phyloP scores from a whole-genome alignment of 2,888 invertebrate species.

The Eulithis prunata region DNA sequence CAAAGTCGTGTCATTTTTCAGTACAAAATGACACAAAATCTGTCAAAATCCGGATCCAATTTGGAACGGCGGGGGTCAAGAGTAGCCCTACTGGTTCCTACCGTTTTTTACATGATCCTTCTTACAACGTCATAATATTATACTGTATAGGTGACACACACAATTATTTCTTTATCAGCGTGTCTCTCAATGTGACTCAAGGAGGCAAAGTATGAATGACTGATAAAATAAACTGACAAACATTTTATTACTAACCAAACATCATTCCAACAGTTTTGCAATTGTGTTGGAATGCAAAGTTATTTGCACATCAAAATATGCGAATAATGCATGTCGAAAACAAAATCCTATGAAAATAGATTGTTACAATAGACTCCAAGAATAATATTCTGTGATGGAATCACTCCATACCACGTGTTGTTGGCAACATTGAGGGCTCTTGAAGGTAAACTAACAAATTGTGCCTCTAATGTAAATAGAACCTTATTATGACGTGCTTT shows the following conservation, averaged over 20 bases:
- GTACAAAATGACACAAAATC: no score
- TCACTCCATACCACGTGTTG: slow-evolving; percentile 72
- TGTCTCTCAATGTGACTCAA: slow-evolving; percentile 26
- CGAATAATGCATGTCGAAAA: slow-evolving; percentile 45
- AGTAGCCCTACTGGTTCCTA: no score
- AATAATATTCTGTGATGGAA: slow-evolving; percentile 51
- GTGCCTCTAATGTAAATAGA: slow-evolving; percentile 39
- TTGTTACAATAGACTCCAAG: slow-evolving; percentile 49
- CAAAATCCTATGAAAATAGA: slow-evolving; percentile 58
- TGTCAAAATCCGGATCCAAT: no score
- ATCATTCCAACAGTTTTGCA: slow-evolving; percentile 27
- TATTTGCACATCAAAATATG: slow-evolving; percentile 33
- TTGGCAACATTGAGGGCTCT: slow-evolving; percentile 73
- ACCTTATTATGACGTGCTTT: slow-evolving; percentile 1
- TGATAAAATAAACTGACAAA: slow-evolving; percentile 31
- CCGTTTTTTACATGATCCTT: no score
- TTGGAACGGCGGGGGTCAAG: no score
- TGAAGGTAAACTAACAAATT: slow-evolving; percentile 65
- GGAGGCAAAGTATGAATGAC: slow-evolving; percentile 34
- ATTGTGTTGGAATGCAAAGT: slow-evolving; percentile 32
- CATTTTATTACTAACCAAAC: slow-evolving; percentile 36
- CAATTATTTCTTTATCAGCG: slow-evolving; percentile 17
- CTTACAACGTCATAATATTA: no score
- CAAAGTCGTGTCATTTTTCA: no score
- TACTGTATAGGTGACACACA: neutral